Evolutionary conservation across 37 sponge, comb jelly and placozoan genomes (phyloP).

Genomic region (Mnemiopsis leidyi): DNA sequence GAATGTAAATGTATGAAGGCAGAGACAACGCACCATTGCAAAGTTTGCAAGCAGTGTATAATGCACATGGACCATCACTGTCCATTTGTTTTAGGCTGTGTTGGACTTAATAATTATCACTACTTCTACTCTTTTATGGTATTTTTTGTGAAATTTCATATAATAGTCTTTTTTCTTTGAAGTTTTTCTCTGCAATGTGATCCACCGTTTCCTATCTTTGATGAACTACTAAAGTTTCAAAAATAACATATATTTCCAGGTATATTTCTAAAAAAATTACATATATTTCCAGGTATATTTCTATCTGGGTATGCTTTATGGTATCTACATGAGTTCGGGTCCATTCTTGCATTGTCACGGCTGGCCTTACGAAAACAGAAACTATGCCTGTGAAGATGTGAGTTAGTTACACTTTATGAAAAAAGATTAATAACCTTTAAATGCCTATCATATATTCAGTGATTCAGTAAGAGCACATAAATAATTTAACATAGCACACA

Average conservation of each 20-base stretch:
- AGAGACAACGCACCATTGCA: slow-evolving; percentile 55
- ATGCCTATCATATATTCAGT: too few relatives aligned
- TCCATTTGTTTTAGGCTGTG: slow-evolving; percentile 60
- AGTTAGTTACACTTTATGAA: too few relatives aligned
- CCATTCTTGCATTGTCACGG: slow-evolving; percentile 27
- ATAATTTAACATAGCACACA: too few relatives aligned
- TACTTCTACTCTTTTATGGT: slow-evolving; percentile 63
- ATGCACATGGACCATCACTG: slow-evolving; percentile 59
- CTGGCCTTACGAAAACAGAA: not conserved
- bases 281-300: slow-evolving; percentile 37
- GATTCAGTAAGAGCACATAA: too few relatives aligned
- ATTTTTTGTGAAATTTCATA: too few relatives aligned
- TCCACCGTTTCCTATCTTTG: too few relatives aligned
- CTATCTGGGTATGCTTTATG: slow-evolving; percentile 30
- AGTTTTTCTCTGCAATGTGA: too few relatives aligned
- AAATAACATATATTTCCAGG: too few relatives aligned
- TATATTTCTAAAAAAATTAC: too few relatives aligned
- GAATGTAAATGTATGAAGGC: slow-evolving; percentile 62
- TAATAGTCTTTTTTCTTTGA: too few relatives aligned
- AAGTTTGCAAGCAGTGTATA: slow-evolving; percentile 38
- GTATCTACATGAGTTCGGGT: not conserved
- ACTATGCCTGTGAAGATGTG: not conserved
- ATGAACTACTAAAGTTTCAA: too few relatives aligned
- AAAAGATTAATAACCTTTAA: too few relatives aligned
- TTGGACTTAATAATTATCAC: slow-evolving; percentile 42